These are phyloP conservation scores for Orestias chungarensis DNA, from an alignment of 2,797 vertebrate species.

Conservation along the genomic window DNA sequence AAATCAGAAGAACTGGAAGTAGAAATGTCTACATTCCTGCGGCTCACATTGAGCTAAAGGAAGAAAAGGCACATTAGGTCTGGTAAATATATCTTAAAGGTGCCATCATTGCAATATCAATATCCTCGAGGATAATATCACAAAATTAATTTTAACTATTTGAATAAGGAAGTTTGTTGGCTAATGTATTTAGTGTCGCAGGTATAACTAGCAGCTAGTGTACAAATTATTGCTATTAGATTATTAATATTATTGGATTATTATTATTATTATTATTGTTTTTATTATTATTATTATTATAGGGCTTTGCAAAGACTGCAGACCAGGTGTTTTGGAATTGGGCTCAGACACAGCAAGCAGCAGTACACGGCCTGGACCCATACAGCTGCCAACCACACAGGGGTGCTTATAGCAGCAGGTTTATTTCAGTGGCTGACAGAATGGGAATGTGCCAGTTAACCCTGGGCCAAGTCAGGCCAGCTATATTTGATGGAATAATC, in stretches of 20 bases:
- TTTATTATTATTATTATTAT: no score
- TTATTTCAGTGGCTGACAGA: background rate
- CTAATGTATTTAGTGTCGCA: background rate
- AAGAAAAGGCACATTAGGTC: background rate
- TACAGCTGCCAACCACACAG: background rate
- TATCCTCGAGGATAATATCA: no score
- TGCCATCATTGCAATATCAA: background rate
- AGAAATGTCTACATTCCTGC: background rate
- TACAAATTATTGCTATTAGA: no score
- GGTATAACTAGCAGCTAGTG: background rate
- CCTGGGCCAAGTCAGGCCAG: background rate
- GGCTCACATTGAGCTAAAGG: background rate
- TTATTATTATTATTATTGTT: background rate
- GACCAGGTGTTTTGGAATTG: background rate
- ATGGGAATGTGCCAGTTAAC: background rate
- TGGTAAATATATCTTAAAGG: background rate
- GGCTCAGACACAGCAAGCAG: background rate
- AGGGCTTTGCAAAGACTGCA: background rate
- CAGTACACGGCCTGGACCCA: background rate
- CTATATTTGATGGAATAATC: background rate
- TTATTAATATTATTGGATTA: no score
- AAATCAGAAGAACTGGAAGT: background rate
- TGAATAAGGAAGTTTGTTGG: background rate
- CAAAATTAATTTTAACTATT: background rate
- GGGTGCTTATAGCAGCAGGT: background rate